Conservation (phyloP, 2,113 vertebrate species). For the Tyrannus savana region DNA sequence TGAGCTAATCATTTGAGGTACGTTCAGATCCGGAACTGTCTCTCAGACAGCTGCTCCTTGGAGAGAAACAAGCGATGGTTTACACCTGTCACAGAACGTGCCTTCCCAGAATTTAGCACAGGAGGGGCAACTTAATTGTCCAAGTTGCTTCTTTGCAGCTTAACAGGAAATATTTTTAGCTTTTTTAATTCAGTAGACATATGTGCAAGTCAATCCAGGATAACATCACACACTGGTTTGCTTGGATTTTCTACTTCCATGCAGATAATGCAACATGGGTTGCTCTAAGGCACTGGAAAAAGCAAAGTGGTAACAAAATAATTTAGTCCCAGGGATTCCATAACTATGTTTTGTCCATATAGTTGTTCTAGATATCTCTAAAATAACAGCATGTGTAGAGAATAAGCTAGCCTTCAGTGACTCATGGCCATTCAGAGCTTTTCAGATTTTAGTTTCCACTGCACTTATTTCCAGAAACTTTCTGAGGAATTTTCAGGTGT, state of each 20-base stretch:
- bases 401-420: not conserved
- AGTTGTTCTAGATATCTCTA: not conserved
- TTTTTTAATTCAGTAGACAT: not conserved
- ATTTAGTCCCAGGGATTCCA: not conserved
- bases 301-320: not conserved
- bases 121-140: not conserved
- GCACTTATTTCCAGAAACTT: not conserved
- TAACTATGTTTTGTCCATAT: not conserved
- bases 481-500: not conserved
- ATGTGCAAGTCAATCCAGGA: not conserved
- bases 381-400: not conserved
- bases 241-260: not conserved
- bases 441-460: not conserved
- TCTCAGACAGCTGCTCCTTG: not conserved
- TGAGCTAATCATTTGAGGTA: not conserved
- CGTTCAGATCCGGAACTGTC: not conserved
- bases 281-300: not conserved
- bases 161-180: not conserved
- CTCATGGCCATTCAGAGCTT: fast-evolving
- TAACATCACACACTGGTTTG: not conserved
- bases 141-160: not conserved
- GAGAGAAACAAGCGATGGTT: not conserved
- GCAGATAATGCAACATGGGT: not conserved
- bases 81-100: not conserved
- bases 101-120: not conserved